Conservation (phyloP, 2,113 vertebrate genomes). For the Gallinago jamesoni region DNA sequence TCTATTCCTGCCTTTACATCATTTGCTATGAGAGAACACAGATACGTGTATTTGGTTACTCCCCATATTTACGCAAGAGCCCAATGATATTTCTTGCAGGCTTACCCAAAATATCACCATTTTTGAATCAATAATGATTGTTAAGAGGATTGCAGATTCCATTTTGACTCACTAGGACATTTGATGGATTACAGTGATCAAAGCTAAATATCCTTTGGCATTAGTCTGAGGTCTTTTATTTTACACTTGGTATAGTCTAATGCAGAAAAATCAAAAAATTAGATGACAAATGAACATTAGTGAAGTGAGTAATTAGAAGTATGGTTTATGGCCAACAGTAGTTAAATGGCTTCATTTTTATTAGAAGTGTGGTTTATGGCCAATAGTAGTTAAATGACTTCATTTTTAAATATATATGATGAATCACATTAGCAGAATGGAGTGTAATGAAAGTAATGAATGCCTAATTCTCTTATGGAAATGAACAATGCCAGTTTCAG, state of each 20-base stretch:
- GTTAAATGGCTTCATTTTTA: conserved; percentile 28
- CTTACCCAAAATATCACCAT: not conserved
- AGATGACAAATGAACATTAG: not conserved
- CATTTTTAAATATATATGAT: conserved; percentile 41
- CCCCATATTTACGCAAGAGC: not conserved
- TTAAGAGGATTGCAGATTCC: conserved; percentile 5
- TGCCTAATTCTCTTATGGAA: conserved; percentile 12
- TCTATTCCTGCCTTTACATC: not conserved
- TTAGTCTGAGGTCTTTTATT: not conserved
- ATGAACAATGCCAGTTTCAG: not conserved
- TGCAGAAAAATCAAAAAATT: conserved; percentile 11
- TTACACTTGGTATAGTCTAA: not conserved
- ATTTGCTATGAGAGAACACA: not conserved
- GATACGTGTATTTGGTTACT: not conserved
- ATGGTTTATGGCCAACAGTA: conserved; percentile 13
- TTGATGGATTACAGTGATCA: conserved; percentile 2
- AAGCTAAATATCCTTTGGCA: not conserved
- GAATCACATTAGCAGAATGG: conserved; percentile 25
- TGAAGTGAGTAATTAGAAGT: conserved; percentile 33
- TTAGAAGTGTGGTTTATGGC: not conserved
- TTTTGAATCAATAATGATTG: conserved; percentile 10
- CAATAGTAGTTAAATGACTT: not conserved
- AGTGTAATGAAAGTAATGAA: conserved; percentile 13
- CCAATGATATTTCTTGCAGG: not conserved
- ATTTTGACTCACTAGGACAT: not conserved